Percentiles rank a stretch among this genome's conserved stretches.
These are phyloP conservation scores for Cottus gobio DNA, from an alignment of 2,113 vertebrate species.

Conservation along the genomic window DNA sequence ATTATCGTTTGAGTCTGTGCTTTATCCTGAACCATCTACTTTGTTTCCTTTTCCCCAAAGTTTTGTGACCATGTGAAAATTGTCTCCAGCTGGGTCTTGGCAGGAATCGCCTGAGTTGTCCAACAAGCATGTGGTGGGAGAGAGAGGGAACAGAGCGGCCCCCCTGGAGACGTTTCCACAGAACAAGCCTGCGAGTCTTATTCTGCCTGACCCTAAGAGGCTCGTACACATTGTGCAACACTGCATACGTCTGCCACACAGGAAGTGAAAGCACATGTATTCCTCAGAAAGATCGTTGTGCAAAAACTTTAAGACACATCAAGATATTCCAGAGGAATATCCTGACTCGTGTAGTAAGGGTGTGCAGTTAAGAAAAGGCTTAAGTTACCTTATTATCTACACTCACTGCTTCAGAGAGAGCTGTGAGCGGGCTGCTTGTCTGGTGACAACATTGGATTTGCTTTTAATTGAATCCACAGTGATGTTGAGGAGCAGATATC, in stretches of 20 bases:
- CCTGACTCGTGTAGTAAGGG: not conserved
- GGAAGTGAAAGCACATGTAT: not conserved
- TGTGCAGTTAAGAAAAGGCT: slow-evolving; percentile 7
- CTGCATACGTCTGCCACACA: not conserved
- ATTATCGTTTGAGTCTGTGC: not conserved
- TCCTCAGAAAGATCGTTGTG: not conserved
- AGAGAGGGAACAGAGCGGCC: not conserved
- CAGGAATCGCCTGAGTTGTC: slow-evolving; percentile 20
- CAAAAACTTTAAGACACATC: accelerated
- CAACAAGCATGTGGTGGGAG: slow-evolving; percentile 47
- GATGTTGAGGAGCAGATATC: slow-evolving; percentile 20
- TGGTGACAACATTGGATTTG: slow-evolving; percentile 13
- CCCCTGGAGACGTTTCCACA: slow-evolving; percentile 36
- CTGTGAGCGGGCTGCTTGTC: not conserved
- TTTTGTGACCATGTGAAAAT: slow-evolving; percentile 35
- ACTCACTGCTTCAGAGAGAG: slow-evolving; percentile 14
- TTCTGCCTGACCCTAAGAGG: not conserved
- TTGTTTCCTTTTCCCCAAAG: slow-evolving; percentile 65
- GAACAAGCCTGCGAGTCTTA: slow-evolving; percentile 30
- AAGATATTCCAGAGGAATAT: not conserved
- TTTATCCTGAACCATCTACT: slow-evolving; percentile 3
- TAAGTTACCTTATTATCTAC: not conserved
- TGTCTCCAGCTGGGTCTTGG: slow-evolving; percentile 50
- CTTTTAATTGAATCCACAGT: slow-evolving; percentile 21
- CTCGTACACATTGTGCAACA: slow-evolving; percentile 40